Percentiles rank a stretch among this genome's conserved stretches.
Evolutionary conservation across 2,797 vertebrate species (phyloP).

Genomic region (Crenichthys baileyi): DNA sequence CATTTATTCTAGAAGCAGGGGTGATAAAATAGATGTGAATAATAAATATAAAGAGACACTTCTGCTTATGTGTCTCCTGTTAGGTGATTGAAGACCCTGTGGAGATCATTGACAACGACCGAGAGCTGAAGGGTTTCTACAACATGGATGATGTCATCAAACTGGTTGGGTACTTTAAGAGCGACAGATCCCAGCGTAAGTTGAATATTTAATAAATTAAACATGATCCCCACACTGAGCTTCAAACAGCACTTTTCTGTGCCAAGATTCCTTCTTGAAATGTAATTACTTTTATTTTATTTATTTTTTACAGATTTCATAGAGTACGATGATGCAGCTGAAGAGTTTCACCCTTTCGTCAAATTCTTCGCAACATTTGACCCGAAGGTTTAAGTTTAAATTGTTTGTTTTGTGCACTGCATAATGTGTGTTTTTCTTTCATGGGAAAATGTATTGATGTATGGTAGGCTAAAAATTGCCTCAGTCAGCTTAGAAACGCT

Average conservation of each 20-base stretch:
- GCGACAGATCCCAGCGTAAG: constrained; percentile 86
- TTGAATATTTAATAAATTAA: constrained; percentile 20
- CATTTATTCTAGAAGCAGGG: neutral
- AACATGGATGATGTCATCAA: constrained; percentile 90
- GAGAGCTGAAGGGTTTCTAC: constrained; percentile 89
- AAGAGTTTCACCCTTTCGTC: constrained; percentile 92
- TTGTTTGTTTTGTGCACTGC: neutral
- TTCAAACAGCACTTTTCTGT: neutral
- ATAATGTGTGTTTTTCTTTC: neutral
- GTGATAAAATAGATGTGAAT: neutral
- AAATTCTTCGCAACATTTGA: constrained; percentile 93
- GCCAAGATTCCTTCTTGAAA: neutral
- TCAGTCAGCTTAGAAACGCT: neutral
- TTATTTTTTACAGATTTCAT: constrained; percentile 82
- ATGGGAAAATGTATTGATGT: no score
- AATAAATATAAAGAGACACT: neutral
- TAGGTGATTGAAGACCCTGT: constrained; percentile 93
- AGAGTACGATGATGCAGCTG: constrained; percentile 88
- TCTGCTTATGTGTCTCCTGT: neutral
- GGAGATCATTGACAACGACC: constrained; percentile 89
- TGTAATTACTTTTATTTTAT: neutral
- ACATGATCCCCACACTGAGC: neutral
- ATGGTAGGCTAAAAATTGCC: neutral
- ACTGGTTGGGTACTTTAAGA: constrained; percentile 92
- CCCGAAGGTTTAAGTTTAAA: constrained; percentile 84